Evolutionary conservation across 2,888 invertebrate genomes (phyloP), one percentile per base, ranked within the genome.

Genomic region (Hermaeophaga mercurialis): DNA sequence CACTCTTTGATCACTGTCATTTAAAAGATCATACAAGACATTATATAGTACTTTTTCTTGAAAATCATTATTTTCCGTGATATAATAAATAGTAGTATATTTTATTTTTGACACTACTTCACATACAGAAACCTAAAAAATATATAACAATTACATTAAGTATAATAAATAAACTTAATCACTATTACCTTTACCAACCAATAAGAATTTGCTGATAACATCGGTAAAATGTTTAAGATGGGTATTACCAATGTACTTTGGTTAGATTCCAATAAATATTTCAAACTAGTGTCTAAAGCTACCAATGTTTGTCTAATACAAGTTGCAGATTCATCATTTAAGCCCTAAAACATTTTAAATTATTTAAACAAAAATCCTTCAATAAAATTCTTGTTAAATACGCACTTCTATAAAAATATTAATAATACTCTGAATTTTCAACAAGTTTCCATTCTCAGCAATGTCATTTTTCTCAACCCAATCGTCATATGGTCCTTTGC

Each of bases 141-240:
- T 22, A 22, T 22, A 5, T 5, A 22, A 22, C 3, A 22, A 22
- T 5, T 22, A 22, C 3, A 22, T 45, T 14, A 39, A 61, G 22
- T 34, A 26, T 38, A 38, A 57, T 43, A 22, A 22, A 22, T 22
- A 22, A 22, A 22, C 3, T 22, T 22, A 22, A 22, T 22, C 3
- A 9, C 3, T n/a, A 12, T 79, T 64, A 92, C 89, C 80, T 89
- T 89, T 41, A 94, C 89, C 45, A 94, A 80, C 90, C 94, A 94
- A 75, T 94, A 94, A 0, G 87, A 85, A 75, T 91, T 91, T 34
- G 80, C 79, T 53, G 85, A 84, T 1, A 91, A 80, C 18, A 78
- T 76, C 7, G 89, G 82, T 4, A 93, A 76, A 14, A 81, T 77
- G 59, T 85, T 82, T 38, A 93, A 75, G 3, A 88, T 74, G 9